phyloP scores from a whole-genome alignment of 2,888 invertebrate species.

The Drosophila neutralis region DNA sequence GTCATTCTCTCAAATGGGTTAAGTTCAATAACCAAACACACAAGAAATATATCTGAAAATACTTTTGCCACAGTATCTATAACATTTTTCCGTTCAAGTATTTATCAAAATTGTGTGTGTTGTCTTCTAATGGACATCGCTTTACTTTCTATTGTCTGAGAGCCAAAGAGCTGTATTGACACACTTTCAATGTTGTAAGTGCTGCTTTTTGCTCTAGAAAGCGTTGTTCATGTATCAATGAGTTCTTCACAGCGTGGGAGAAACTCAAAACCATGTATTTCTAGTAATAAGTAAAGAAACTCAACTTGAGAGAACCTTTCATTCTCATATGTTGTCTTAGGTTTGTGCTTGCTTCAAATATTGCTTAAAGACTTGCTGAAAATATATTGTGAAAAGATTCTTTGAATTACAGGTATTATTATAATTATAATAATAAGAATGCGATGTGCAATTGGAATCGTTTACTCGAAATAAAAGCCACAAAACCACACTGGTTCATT shows the following conservation, averaged over 20 bases:
- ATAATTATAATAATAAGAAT: background rate
- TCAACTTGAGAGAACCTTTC: background rate
- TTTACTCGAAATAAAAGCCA: background rate
- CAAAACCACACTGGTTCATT: background rate
- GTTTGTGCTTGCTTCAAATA: background rate
- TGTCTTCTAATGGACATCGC: slow-evolving; percentile 65
- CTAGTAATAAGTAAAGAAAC: background rate
- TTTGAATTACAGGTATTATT: background rate
- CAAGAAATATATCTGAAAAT: slow-evolving; percentile 11
- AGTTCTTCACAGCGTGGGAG: slow-evolving; percentile 39
- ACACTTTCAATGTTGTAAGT: slow-evolving; percentile 26
- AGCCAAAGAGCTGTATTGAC: slow-evolving; percentile 48
- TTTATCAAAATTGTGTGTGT: slow-evolving; percentile 47
- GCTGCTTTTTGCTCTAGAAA: slow-evolving; percentile 29
- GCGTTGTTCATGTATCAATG: slow-evolving; percentile 14
- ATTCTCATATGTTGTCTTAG: background rate
- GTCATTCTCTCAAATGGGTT: slow-evolving; percentile 55
- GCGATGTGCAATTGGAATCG: background rate
- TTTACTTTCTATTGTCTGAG: slow-evolving; percentile 72
- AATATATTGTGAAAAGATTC: background rate
- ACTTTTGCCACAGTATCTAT: slow-evolving; percentile 56
- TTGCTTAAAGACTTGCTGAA: background rate
- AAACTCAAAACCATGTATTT: background rate
- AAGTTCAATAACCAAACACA: slow-evolving; percentile 74
- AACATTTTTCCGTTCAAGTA: slow-evolving; percentile 42